Percentiles rank a stretch among this genome's conserved stretches.
These are phyloP conservation scores for Eolophus roseicapilla DNA, from an alignment of 2,113 vertebrate genomes.

Conservation along the genomic window DNA sequence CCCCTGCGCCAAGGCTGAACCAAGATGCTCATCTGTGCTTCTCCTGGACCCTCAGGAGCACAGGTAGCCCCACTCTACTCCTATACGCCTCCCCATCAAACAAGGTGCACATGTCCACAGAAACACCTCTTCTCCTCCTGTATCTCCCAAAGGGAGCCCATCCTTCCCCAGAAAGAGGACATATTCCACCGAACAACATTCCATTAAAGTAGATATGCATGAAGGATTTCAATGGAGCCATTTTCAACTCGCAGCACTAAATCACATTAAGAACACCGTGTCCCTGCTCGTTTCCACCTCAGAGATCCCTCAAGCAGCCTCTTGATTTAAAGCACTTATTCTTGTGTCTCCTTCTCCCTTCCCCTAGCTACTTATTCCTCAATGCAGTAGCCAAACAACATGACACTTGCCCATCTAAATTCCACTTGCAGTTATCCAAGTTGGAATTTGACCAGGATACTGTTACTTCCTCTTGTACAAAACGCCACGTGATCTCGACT, in stretches of 20 bases:
- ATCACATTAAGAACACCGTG: background rate
- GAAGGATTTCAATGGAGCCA: background rate
- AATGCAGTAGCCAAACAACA: background rate
- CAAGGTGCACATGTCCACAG: background rate
- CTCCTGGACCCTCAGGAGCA: rapidly evolving
- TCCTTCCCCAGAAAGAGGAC: background rate
- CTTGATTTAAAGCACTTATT: background rate
- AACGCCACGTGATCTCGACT: background rate
- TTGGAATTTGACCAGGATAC: slow-evolving; percentile 35
- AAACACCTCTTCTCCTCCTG: background rate
- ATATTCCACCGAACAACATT: background rate
- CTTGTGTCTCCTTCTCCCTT: background rate
- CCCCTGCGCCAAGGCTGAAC: background rate
- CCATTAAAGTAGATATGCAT: background rate
- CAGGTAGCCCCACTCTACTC: background rate
- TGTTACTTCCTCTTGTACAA: slow-evolving; percentile 11
- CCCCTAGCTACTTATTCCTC: background rate
- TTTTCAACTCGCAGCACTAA: background rate
- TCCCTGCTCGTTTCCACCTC: background rate
- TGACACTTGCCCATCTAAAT: background rate
- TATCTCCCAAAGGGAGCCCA: background rate
- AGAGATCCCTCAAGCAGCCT: background rate
- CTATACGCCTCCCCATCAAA: background rate
- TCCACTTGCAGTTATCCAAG: background rate
- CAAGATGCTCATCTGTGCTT: background rate